Evolutionary conservation across 2,888 invertebrate genomes (phyloP).

Genomic region (Apodemia mormo): DNA sequence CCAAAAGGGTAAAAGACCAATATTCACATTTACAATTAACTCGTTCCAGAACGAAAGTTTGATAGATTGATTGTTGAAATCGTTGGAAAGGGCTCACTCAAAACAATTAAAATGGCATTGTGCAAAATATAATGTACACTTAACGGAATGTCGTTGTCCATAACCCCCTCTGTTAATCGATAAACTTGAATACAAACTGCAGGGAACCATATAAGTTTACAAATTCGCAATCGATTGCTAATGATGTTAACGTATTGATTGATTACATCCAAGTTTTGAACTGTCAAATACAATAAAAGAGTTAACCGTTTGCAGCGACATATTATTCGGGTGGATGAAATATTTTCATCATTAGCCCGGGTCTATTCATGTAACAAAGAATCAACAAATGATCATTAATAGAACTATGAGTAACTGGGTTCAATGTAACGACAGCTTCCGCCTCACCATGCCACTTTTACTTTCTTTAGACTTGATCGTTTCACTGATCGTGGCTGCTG

Average conservation of each 20-base stretch:
- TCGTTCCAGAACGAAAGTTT: conserved; percentile 66
- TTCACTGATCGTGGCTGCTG: conserved; percentile 35
- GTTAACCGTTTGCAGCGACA: conserved; percentile 51
- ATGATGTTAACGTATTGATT: conserved; percentile 70
- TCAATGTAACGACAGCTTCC: conserved; percentile 51
- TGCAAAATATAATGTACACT: conserved; percentile 54
- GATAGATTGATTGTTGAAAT: conserved; percentile 64
- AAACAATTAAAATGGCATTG: conserved; percentile 70
- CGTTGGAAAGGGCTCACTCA: conserved; percentile 54
- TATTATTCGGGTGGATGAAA: conserved; percentile 13
- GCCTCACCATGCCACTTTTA: conserved; percentile 65
- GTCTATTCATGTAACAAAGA: conserved; percentile 24
- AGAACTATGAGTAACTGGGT: conserved; percentile 41
- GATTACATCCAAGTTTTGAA: conserved; percentile 41
- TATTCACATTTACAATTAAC: conserved; percentile 38
- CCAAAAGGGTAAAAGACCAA: conserved; percentile 46
- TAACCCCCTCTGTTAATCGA: conserved; percentile 49
- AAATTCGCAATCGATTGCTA: conserved; percentile 61
- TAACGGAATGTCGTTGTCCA: conserved; percentile 48
- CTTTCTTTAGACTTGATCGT: conserved; percentile 62
- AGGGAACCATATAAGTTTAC: conserved; percentile 48
- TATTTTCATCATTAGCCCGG: conserved; percentile 19
- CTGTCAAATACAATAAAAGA: conserved; percentile 51
- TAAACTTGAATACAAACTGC: conserved; percentile 43
- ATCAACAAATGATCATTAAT: conserved; percentile 25